These are phyloP conservation scores for Calyptomena viridis DNA, from an alignment of 2,113 vertebrate species.

Conservation along the genomic window DNA sequence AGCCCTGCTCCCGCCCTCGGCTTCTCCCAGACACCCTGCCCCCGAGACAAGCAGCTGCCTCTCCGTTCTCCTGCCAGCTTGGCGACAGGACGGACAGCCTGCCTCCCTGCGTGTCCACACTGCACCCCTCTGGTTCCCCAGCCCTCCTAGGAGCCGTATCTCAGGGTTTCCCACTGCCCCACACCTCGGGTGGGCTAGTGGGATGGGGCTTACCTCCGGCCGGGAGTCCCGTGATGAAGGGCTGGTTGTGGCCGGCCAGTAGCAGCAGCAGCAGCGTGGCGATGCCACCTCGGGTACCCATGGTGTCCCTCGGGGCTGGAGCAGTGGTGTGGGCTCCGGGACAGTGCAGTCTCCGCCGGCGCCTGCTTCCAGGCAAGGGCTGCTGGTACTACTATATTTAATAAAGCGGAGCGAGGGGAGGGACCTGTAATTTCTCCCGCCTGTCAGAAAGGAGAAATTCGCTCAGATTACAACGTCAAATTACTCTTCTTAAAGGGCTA, in stretches of 20 bases:
- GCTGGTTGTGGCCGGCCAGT: background rate
- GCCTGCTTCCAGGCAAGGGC: background rate
- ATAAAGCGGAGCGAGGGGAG: conserved; percentile 63
- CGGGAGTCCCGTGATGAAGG: background rate
- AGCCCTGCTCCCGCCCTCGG: too few relatives aligned
- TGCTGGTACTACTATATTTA: conserved; percentile 66
- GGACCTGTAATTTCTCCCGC: conserved; percentile 53
- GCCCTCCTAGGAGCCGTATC: background rate
- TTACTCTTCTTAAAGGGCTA: conserved; percentile 65
- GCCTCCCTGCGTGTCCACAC: fast-evolving
- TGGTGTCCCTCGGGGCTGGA: background rate
- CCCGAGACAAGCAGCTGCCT: background rate
- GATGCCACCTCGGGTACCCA: background rate
- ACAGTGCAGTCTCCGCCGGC: background rate
- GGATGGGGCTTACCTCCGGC: conserved; percentile 36
- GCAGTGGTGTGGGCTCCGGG: background rate
- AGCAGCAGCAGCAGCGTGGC: background rate
- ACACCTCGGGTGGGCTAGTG: fast-evolving
- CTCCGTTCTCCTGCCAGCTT: background rate
- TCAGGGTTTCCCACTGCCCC: fast-evolving
- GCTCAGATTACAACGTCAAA: conserved; percentile 47
- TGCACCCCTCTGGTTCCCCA: fast-evolving
- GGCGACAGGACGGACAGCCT: background rate
- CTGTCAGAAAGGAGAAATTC: conserved; percentile 52
- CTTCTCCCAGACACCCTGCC: background rate